A percentile compares a stretch with the other conserved stretches of the same genome.
phyloP scores from a whole-genome alignment of 2,888 invertebrate genomes.

The Agriotes lineatus region DNA sequence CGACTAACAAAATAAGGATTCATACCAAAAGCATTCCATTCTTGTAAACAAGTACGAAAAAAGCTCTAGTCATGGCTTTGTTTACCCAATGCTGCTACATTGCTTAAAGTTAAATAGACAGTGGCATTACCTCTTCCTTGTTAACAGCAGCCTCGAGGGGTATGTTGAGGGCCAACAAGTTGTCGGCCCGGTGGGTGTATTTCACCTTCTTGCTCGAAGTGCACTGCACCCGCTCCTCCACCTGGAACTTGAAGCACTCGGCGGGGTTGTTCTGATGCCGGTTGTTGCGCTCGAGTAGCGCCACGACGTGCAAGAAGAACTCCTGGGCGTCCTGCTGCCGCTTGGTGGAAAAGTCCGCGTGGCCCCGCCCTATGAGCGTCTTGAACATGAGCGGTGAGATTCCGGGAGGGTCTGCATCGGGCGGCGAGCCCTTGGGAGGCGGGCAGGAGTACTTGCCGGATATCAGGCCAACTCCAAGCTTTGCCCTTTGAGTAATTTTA shows the following conservation, averaged over 20 bases:
- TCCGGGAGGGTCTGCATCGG: conserved; percentile 76
- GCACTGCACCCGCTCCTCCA: conserved; percentile 93
- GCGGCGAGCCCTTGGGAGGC: conserved; percentile 68
- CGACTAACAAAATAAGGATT: too few relatives aligned
- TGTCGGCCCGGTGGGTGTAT: conserved; percentile 86
- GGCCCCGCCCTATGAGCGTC: conserved; percentile 88
- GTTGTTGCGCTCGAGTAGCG: conserved; percentile 80
- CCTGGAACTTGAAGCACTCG: conserved; percentile 85
- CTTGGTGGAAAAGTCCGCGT: conserved; percentile 93
- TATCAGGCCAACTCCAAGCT: conserved; percentile 86
- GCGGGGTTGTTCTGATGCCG: conserved; percentile 82
- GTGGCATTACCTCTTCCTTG: conserved; percentile 72
- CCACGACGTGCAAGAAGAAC: conserved; percentile 90
- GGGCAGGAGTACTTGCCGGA: conserved; percentile 90
- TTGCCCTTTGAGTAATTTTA: too few relatives aligned
- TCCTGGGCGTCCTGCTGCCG: conserved; percentile 99
- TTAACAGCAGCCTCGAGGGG: conserved; percentile 86
- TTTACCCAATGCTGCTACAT: too few relatives aligned
- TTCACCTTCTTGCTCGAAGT: conserved; percentile 82
- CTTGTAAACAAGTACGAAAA: too few relatives aligned
- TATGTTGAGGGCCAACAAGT: conserved; percentile 88
- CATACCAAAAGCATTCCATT: too few relatives aligned
- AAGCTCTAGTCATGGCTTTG: too few relatives aligned
- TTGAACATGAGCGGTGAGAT: conserved; percentile 94
- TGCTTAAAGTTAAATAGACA: too few relatives aligned